Base-by-base conservation (phyloP, 2,113 vertebrate genomes). In the Hemiscyllium ocellatum region DNA sequence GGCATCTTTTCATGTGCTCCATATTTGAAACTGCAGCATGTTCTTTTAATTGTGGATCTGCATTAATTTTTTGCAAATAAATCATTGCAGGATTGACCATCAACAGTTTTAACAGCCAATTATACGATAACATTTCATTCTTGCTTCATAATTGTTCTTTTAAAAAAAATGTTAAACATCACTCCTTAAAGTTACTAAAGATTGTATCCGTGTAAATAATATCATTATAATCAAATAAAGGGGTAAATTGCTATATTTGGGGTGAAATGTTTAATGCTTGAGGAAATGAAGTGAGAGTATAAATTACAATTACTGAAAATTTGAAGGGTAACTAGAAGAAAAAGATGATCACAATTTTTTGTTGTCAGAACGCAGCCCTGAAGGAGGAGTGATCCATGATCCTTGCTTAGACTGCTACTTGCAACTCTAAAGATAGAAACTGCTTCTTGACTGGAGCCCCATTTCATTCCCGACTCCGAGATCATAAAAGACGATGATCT, bases 321-420 rank as follows among this genome's bases (percentile, higher is more conserved):
- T 94, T 69, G 68, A 72, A 66, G 89, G 61, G 65, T 72, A 72
- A 50, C 47, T 52, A 33, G 94, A 42, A 95, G 37, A 93, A 72
- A 70, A 76, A 33, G 47, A 50, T 76, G 94, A 95, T 72, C 47
- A 52, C 24, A 94, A 52, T 95, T 8, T 72, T 95, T 66, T 93
- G 37, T 65, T 94, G 26, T 33, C 42, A 70, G 68, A 42, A 52
- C 52, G 66, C 26, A 95, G 68, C 68, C 42, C 69, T 24, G 50
- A 47, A 72, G 68, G 47, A 95, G 47, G 42, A 76, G 42, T 76
- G 69, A 72, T 95, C 69, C 29, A 90, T 72, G 94, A 72, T 95
- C 47, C 42, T 29, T 95, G 94, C 26, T n/a, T 72, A 50, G 68
- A 42, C 68, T 33, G 19, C 69, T 29, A 93, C 89, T 65, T 66